Evolutionary conservation across 2,797 vertebrate species (phyloP).

Genomic region (Mormyrops boulengeri): DNA sequence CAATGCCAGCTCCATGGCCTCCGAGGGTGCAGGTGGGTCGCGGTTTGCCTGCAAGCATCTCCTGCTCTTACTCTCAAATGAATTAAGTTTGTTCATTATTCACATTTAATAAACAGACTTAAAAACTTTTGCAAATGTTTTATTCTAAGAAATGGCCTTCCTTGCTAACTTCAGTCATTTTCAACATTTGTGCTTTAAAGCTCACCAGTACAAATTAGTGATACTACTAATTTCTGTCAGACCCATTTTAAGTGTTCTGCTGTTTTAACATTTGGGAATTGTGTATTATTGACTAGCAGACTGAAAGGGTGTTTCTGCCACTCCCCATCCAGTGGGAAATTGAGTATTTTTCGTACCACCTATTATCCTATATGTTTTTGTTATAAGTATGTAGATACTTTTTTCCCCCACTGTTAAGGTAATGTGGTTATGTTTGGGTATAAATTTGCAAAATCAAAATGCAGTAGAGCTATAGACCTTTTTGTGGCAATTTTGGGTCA

Average conservation of each 20-base stretch:
- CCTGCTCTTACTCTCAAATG: background rate
- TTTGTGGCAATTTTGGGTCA: background rate
- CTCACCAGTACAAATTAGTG: background rate
- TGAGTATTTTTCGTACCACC: background rate
- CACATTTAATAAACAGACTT: background rate
- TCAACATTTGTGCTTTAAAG: background rate
- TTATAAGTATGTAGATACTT: background rate
- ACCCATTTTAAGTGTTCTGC: background rate
- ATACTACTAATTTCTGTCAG: background rate
- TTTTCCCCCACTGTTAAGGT: background rate
- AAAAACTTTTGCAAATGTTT: background rate
- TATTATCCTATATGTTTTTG: background rate
- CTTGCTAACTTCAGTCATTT: background rate
- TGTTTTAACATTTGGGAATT: background rate
- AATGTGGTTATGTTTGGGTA: background rate
- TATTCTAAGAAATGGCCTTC: background rate
- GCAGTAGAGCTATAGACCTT: background rate
- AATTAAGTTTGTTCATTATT: background rate
- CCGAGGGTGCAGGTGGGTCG: constrained; percentile 81
- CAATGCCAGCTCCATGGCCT: constrained; percentile 84
- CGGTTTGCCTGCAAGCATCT: background rate
- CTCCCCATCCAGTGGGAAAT: background rate
- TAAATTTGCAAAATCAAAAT: background rate
- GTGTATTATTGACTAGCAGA: background rate
- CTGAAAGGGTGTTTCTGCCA: background rate